Evolutionary conservation across 2,113 vertebrate species (phyloP).

Genomic region (Phalacrocorax brasilianus): DNA sequence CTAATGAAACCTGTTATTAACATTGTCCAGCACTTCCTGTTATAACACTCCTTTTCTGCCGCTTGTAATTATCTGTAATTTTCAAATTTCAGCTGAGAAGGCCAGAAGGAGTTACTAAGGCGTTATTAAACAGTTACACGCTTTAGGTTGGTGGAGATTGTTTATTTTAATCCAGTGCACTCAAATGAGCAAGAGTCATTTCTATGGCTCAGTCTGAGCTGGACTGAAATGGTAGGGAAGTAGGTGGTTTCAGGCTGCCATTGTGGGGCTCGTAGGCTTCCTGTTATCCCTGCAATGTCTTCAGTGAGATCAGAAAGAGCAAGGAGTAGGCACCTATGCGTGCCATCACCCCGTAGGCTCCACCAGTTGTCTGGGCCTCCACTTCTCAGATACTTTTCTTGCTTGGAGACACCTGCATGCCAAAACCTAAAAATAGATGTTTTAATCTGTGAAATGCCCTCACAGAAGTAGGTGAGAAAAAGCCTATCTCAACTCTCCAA

Average conservation of each 20-base stretch:
- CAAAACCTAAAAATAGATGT: background rate
- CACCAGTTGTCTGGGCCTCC: background rate
- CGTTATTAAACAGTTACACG: background rate
- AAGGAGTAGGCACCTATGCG: background rate
- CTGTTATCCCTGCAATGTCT: background rate
- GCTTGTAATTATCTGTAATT: slow-evolving; percentile 22
- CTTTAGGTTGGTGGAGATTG: background rate
- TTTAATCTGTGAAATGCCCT: background rate
- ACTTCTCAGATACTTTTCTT: background rate
- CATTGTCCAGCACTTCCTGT: slow-evolving; percentile 17
- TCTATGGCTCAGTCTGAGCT: background rate
- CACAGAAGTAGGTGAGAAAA: background rate
- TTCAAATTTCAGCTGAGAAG: slow-evolving; percentile 26
- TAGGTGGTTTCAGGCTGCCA: background rate
- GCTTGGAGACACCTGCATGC: background rate
- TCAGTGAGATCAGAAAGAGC: background rate
- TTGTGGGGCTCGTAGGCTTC: background rate
- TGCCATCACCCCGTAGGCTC: background rate
- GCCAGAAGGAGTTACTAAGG: background rate
- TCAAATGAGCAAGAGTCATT: background rate
- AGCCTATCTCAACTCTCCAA: background rate
- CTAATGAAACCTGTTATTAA: slow-evolving; percentile 40
- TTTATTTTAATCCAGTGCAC: slow-evolving; percentile 27
- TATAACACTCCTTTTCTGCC: slow-evolving; percentile 14
- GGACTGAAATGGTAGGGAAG: background rate